phyloP scores from a whole-genome alignment of 2,797 vertebrate genomes.

The Acanthopagrus latus region DNA sequence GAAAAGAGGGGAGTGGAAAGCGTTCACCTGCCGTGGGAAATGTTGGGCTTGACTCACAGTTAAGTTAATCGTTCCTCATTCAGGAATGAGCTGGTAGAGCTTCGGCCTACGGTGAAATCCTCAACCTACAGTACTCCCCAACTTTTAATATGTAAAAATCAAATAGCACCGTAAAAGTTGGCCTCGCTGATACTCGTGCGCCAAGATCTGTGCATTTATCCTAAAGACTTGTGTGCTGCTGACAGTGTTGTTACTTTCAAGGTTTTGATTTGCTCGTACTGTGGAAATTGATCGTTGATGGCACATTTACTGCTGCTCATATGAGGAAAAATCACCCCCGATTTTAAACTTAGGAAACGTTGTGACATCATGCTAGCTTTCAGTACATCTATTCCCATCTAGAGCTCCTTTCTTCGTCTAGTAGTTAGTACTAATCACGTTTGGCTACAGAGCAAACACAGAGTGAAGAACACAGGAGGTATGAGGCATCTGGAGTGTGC shows the following conservation, averaged over 20 bases:
- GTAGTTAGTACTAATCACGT: conserved; percentile 32
- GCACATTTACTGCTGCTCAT: conserved; percentile 58
- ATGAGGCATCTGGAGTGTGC: conserved; percentile 59
- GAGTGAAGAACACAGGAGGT: conserved; percentile 50
- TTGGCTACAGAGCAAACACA: conserved; percentile 50
- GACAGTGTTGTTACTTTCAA: conserved; percentile 52
- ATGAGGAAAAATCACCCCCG: conserved; percentile 21
- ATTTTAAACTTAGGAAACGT: not conserved
- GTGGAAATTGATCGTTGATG: conserved; percentile 51
- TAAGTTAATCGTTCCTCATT: conserved; percentile 26
- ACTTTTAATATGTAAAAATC: conserved; percentile 80
- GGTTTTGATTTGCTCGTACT: conserved; percentile 54
- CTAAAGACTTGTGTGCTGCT: conserved; percentile 64
- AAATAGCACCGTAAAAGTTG: conserved; percentile 87
- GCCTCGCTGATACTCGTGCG: conserved; percentile 73
- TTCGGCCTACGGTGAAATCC: conserved; percentile 28
- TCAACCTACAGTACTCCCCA: conserved; percentile 58
- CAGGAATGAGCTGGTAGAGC: conserved; percentile 63
- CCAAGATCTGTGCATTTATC: conserved; percentile 67
- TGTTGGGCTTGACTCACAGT: conserved; percentile 4
- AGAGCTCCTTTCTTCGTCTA: conserved; percentile 36
- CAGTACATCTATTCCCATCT: conserved; percentile 11
- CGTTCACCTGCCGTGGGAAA: conserved; percentile 26
- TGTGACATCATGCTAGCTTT: conserved; percentile 43
- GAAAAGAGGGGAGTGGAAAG: conserved; percentile 26